Conservation (phyloP, 2,888 invertebrate genomes). For the Siphlonurus alternatus region DNA sequence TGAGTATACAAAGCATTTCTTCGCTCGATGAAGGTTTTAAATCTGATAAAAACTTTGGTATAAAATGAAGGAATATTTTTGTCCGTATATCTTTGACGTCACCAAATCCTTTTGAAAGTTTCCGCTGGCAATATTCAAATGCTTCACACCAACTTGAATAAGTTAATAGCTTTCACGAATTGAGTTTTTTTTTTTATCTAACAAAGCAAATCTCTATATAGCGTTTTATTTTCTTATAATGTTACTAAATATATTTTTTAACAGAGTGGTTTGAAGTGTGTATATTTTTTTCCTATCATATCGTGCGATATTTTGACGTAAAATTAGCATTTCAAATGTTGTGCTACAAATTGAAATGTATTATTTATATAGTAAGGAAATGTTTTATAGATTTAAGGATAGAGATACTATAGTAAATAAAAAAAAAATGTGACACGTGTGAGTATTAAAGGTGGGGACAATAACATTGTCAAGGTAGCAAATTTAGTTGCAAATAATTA, state of each 20-base stretch:
- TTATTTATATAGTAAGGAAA: too few species aligned
- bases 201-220: neutral
- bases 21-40: neutral
- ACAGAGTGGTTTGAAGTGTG: neutral
- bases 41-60: neutral
- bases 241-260: neutral
- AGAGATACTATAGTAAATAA: too few species aligned
- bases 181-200: neutral
- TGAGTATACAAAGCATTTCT: neutral
- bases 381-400: too few species aligned
- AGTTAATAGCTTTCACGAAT: neutral
- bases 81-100: neutral
- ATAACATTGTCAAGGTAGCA: too few species aligned
- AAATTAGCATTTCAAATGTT: neutral
- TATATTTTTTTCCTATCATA: neutral
- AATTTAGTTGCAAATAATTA: too few species aligned
- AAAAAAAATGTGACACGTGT: too few species aligned
- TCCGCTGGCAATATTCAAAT: neutral
- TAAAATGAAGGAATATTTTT: neutral
- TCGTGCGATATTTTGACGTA: neutral
- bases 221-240: neutral
- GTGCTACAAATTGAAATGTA: neutral
- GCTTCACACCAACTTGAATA: too few species aligned
- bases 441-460: too few species aligned
- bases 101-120: neutral